Percentiles rank a stretch among this genome's conserved stretches.
phyloP scores from a whole-genome alignment of 2,113 vertebrate species.

The Calonectris borealis region DNA sequence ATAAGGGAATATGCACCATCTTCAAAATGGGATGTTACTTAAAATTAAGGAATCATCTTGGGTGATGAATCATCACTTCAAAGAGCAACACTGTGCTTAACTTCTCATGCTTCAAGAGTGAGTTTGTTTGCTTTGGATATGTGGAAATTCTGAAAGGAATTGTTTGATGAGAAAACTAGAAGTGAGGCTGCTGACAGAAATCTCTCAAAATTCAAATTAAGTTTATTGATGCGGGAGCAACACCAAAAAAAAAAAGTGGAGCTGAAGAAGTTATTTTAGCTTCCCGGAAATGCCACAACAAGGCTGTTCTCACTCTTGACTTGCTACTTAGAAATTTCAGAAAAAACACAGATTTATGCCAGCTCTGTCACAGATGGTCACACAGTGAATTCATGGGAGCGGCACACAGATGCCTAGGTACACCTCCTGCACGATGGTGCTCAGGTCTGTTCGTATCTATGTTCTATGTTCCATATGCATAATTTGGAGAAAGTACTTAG shows the following conservation, averaged over 20 bases:
- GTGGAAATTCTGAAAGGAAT: background rate
- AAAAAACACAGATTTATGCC: background rate
- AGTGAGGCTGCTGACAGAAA: background rate
- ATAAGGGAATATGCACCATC: background rate
- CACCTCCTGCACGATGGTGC: background rate
- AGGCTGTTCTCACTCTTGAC: background rate
- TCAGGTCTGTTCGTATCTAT: background rate
- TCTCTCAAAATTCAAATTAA: background rate
- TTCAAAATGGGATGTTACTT: background rate
- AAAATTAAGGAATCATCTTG: background rate
- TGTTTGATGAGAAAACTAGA: background rate
- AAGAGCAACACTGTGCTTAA: background rate
- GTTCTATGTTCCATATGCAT: background rate
- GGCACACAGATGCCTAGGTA: background rate
- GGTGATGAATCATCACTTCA: background rate
- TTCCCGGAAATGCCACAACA: background rate
- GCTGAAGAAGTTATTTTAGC: background rate
- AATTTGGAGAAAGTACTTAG: background rate
- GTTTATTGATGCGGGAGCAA: background rate
- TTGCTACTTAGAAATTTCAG: background rate
- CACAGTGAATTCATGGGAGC: background rate
- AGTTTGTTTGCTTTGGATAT: background rate
- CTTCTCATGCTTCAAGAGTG: background rate
- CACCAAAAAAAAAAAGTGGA: accelerated
- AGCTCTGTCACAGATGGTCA: background rate